Evolutionary conservation across 2,888 invertebrate genomes (phyloP), one percentile per base, ranked within the genome.

Genomic region (Ischnus inquisitorius): DNA sequence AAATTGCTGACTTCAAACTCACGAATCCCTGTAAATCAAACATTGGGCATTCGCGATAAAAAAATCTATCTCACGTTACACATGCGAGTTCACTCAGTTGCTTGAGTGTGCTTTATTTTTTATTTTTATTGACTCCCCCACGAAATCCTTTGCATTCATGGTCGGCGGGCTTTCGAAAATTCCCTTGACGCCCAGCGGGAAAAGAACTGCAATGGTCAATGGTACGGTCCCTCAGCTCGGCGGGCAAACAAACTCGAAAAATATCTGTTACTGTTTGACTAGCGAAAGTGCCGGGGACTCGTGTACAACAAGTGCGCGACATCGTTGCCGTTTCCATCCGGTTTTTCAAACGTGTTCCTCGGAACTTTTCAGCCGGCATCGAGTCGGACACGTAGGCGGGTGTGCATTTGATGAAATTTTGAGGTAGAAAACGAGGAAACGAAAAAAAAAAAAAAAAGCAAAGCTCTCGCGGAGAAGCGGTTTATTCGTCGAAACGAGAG

Each of bases 401-500:
- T 19, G 51, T 54, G 14, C 64, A 64, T 79, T 74, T 75, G 34
- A 75, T 57, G 68, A 79, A 75, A 78, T 78, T 64, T 79, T 71
- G 25, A 69, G 43, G 46, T 8, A 46, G 43, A 62, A 39, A 39
- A 25, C 19, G 60, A 69, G 62, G 19, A 22, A 46, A 28, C 3
- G 68, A 84, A 86, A 80, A 85, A 84, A 77, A 67, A 83, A 67
- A n/a, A n/a, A n/a, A n/a, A n/a, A n/a, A n/a, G n/a, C n/a, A 84
- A 85, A 85, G 79, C 67, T 64, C 43, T 79, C 76, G 54, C 57
- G 74, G 81, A 65, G 74, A 74, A 79, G 80, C 54, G 78, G 77
- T 85, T 86, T 68, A 80, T 82, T 76, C 82, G 69, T 71, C 72
- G 82, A 79, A 69, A 76, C 54, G 54, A 69, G 71, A 68, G 81